Conservation (phyloP, 2,113 vertebrate genomes). For the Erythrocercus mccallii region DNA sequence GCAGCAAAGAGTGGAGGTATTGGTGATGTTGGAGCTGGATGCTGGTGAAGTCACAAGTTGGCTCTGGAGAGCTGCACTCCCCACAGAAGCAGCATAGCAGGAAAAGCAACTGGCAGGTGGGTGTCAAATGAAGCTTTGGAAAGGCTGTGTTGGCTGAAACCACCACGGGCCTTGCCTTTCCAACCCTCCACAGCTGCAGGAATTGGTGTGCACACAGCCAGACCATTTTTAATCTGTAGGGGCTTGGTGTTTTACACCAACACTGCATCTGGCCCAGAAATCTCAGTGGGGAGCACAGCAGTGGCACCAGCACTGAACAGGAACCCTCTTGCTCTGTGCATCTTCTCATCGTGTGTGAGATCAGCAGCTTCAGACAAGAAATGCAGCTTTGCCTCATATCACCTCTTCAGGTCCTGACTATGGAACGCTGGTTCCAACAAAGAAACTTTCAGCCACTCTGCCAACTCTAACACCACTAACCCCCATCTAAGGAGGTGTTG, state of each 20-base stretch:
- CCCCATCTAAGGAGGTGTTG: background rate
- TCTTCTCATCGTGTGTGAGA: accelerated
- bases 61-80: background rate
- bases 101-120: background rate
- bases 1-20: background rate
- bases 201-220: background rate
- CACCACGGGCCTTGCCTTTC: background rate
- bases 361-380: background rate
- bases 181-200: background rate
- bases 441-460: background rate
- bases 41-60: background rate
- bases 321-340: background rate
- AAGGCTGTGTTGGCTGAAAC: background rate
- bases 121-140: background rate
- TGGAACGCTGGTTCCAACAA: background rate
- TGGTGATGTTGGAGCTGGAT: background rate
- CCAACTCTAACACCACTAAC: background rate
- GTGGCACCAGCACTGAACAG: background rate
- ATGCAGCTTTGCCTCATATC: background rate
- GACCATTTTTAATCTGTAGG: background rate
- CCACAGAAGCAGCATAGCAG: background rate
- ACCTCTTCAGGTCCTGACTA: accelerated
- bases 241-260: background rate
- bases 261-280: background rate
- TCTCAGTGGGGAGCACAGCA: background rate